phyloP scores from a whole-genome alignment of 1,140 invertebrate genomes.

The Teleogryllus occipitalis region DNA sequence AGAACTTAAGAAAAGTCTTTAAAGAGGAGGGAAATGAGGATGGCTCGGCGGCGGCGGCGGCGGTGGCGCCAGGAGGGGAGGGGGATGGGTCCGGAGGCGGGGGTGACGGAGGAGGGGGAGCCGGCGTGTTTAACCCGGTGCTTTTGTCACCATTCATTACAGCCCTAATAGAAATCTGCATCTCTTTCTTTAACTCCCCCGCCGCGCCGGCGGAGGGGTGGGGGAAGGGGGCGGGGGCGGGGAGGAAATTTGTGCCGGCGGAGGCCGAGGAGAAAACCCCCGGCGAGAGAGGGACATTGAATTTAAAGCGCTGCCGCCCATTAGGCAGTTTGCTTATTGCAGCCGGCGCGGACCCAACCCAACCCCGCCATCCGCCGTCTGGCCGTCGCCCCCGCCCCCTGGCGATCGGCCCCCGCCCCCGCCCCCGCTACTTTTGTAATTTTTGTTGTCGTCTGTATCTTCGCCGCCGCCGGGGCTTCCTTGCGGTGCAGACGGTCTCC shows the following conservation, averaged over 20 bases:
- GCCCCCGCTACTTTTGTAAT: no score
- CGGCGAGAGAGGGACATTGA: constrained; percentile 2
- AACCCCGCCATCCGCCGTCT: background rate
- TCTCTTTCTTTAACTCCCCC: constrained; percentile 5
- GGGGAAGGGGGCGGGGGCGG: background rate
- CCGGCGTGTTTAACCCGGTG: constrained; percentile 19
- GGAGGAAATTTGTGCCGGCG: background rate
- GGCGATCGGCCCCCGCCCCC: background rate
- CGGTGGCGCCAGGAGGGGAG: background rate
- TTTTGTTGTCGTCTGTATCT: no score
- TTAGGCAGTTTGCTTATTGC: background rate
- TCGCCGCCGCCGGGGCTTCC: no score
- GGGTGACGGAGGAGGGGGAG: background rate
- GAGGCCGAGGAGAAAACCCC: background rate
- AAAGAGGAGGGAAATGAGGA: constrained; percentile 21
- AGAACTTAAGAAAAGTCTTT: constrained; percentile 15
- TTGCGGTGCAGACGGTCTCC: no score
- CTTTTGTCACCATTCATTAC: constrained; percentile 24
- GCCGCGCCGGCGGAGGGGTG: background rate
- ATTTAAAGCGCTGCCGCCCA: constrained; percentile 11
- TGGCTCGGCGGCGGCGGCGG: background rate
- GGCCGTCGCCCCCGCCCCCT: no score
- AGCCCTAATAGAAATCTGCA: constrained; percentile 20
- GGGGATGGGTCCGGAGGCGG: background rate
- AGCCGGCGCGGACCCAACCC: background rate